These are phyloP conservation scores for Mormyrus lacerda DNA, from an alignment of 2,113 vertebrate genomes.

Conservation along the genomic window DNA sequence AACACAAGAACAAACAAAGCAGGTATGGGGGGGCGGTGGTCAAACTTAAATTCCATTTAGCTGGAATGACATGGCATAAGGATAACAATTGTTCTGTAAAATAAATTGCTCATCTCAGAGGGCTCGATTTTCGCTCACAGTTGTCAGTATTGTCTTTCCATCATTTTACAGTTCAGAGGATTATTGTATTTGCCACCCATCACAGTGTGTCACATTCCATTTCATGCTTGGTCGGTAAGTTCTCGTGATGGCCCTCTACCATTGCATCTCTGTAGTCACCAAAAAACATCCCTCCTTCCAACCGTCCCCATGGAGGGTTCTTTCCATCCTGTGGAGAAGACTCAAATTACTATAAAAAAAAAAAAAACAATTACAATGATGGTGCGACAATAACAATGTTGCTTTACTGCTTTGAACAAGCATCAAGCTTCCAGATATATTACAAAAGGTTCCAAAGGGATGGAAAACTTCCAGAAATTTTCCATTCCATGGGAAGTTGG, in stretches of 20 bases:
- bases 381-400: background rate
- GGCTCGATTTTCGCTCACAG: background rate
- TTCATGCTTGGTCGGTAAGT: conserved; percentile 8
- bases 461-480: too few species aligned
- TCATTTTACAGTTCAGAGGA: conserved; percentile 1
- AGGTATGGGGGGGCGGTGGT: background rate
- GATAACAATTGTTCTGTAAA: conserved; percentile 21
- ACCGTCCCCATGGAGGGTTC: background rate
- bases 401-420: background rate
- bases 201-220: conserved; percentile 14
- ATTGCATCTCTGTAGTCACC: background rate
- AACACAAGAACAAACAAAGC: conserved; percentile 18
- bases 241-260: background rate
- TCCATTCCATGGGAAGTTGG: too few species aligned
- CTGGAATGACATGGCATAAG: conserved; percentile 7
- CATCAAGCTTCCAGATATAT: background rate
- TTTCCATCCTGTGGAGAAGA: background rate
- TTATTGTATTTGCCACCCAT: conserved; percentile 18
- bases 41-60: conserved; percentile 14
- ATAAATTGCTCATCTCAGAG: background rate
- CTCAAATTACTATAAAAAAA: background rate
- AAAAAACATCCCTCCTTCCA: background rate
- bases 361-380: background rate
- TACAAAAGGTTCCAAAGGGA: too few species aligned
- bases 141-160: conserved; percentile 7